phyloP scores from a whole-genome alignment of 2,888 invertebrate genomes.

The Cheilosia scutellata region DNA sequence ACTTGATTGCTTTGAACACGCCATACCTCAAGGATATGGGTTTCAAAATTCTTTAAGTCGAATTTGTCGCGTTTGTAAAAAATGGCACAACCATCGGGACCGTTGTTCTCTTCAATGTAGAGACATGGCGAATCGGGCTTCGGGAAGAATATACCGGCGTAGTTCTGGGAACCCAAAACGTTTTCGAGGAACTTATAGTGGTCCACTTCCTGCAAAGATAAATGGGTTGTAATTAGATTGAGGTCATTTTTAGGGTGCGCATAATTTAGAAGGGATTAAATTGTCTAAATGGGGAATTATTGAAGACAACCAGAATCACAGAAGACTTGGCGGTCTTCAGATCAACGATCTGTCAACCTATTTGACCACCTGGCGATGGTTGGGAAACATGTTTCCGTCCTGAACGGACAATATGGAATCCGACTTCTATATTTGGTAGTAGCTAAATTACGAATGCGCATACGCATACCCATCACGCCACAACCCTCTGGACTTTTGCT shows the following conservation, averaged over 20 bases:
- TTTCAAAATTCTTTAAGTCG: slow-evolving; percentile 86
- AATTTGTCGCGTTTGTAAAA: slow-evolving; percentile 88
- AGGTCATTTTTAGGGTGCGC: neutral
- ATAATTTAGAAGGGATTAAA: too few relatives aligned
- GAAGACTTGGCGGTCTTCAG: too few relatives aligned
- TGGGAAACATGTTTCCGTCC: too few relatives aligned
- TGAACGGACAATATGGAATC: too few relatives aligned
- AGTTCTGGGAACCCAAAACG: slow-evolving; percentile 87
- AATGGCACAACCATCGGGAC: slow-evolving; percentile 92
- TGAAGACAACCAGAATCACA: neutral
- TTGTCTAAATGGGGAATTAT: too few relatives aligned
- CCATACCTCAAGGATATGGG: slow-evolving; percentile 89
- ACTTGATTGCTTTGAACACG: slow-evolving; percentile 90
- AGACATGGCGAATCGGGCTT: slow-evolving; percentile 92
- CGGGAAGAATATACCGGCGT: slow-evolving; percentile 89
- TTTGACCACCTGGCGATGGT: too few relatives aligned
- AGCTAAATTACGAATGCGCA: too few relatives aligned
- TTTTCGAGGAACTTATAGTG: slow-evolving; percentile 89
- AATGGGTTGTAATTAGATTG: neutral
- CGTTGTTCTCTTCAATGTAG: slow-evolving; percentile 89
- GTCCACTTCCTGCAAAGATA: slow-evolving; percentile 88
- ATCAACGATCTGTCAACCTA: too few relatives aligned
- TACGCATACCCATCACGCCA: too few relatives aligned
- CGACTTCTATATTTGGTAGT: too few relatives aligned
- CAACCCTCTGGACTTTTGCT: too few relatives aligned